Evolutionary conservation across 2,888 invertebrate genomes (phyloP).

Genomic region (Hirtodrosophila duncani): DNA sequence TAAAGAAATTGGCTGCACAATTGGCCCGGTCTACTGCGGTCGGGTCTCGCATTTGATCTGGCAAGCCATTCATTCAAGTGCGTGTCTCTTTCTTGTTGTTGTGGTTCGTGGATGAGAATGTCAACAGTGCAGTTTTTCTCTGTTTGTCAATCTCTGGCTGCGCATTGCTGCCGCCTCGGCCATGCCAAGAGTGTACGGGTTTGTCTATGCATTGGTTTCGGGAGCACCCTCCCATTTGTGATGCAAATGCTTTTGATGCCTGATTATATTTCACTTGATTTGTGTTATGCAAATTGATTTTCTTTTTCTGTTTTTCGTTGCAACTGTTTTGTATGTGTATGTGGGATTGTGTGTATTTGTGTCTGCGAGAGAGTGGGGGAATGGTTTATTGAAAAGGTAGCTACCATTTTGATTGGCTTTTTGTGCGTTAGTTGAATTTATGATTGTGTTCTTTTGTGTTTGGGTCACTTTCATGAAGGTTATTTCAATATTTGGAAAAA

Average conservation of each 20-base stretch:
- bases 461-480: too few relatives aligned
- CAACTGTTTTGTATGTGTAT: conserved; percentile 23
- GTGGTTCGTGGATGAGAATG: conserved; percentile 28
- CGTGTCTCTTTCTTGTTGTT: conserved; percentile 30
- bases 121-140: conserved; percentile 55
- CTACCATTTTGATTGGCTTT: conserved; percentile 35
- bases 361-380: conserved; percentile 15
- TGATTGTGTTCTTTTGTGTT: conserved; percentile 14
- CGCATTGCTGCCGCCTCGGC: conserved; percentile 23
- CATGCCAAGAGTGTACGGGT: conserved; percentile 1
- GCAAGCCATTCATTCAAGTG: conserved; percentile 39
- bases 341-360: conserved; percentile 3
- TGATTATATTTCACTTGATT: conserved; percentile 47
- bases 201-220: conserved; percentile 5
- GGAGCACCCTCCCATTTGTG: too few relatives aligned
- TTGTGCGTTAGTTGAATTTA: conserved; percentile 31
- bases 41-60: conserved; percentile 22
- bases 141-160: conserved; percentile 59
- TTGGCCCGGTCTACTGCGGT: conserved; percentile 26
- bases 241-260: too few relatives aligned
- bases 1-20: conserved; percentile 56
- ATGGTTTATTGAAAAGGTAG: conserved; percentile 41
- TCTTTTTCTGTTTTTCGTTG: conserved; percentile 27
- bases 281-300: conserved; percentile 69
- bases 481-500: too few relatives aligned